Evolutionary conservation across 2,888 invertebrate genomes (phyloP).

Genomic region (Ptilodon capucinus): DNA sequence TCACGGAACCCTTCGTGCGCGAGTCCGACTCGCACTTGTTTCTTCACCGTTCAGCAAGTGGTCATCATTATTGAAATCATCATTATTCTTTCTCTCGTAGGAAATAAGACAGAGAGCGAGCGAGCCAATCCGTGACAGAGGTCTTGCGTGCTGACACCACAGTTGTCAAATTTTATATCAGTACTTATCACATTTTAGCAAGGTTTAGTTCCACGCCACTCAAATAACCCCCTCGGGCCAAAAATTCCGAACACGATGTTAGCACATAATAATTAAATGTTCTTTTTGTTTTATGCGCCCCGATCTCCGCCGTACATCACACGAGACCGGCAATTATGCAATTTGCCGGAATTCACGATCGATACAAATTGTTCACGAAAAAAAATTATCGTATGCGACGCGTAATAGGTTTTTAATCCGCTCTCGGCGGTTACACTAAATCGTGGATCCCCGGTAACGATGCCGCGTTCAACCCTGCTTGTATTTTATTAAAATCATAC

Average conservation of each 20-base stretch:
- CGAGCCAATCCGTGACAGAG: no score
- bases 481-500: no score
- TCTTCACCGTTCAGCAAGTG: no score
- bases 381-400: constrained; percentile 16
- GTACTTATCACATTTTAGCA: not conserved
- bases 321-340: constrained; percentile 46
- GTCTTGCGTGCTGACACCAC: no score
- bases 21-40: no score
- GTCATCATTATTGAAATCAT: no score
- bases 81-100: no score
- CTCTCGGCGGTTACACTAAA: constrained; percentile 16
- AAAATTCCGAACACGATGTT: constrained; percentile 2
- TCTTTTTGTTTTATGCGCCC: constrained; percentile 27
- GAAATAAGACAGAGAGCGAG: no score
- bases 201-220: not conserved
- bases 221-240: not conserved
- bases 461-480: constrained; percentile 19
- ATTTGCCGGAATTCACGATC: constrained; percentile 50
- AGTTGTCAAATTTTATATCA: no score
- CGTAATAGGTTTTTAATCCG: constrained; percentile 58
- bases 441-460: constrained; percentile 14
- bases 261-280: constrained; percentile 18
- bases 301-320: constrained; percentile 21
- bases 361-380: constrained; percentile 45
- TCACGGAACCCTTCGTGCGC: no score